These are phyloP conservation scores for Xylota sylvarum DNA, from an alignment of 2,888 invertebrate species.

Conservation along the genomic window DNA sequence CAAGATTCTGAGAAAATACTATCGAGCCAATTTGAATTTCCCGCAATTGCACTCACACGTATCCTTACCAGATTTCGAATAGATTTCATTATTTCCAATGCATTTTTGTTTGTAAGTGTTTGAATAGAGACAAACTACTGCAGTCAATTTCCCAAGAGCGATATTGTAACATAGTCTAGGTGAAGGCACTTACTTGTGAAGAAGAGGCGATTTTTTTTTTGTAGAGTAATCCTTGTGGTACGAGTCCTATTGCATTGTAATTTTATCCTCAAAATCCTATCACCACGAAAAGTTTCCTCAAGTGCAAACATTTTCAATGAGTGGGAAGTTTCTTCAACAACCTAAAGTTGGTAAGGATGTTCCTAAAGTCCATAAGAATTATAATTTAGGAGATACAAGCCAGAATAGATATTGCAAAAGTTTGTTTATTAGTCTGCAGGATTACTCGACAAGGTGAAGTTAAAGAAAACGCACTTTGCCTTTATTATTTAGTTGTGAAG, in stretches of 20 bases:
- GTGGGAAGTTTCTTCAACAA: background rate
- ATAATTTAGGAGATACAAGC: background rate
- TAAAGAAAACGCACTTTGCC: background rate
- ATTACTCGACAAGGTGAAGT: slow-evolving; percentile 1
- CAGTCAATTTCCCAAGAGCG: background rate
- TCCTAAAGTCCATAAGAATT: background rate
- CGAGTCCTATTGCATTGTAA: slow-evolving; percentile 9
- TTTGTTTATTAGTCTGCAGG: background rate
- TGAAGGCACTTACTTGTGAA: background rate
- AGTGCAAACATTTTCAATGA: background rate
- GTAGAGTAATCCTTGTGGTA: slow-evolving; percentile 7
- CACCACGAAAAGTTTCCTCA: slow-evolving; percentile 11
- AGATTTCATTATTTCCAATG: background rate
- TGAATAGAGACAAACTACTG: background rate
- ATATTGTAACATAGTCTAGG: background rate
- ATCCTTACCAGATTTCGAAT: background rate
- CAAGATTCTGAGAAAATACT: background rate
- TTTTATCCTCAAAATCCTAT: slow-evolving; percentile 7
- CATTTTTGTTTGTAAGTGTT: background rate
- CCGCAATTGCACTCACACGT: background rate
- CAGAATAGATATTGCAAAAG: slow-evolving; percentile 2
- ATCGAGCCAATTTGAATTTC: background rate
- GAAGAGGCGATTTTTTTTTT: slow-evolving; percentile 2
- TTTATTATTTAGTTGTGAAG: no score
- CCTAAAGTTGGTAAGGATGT: background rate